A percentile compares a stretch with the other conserved stretches of the same genome.
Conservation (phyloP, 1,140 invertebrate species). For the Drosophila pseudoananassae region DNA sequence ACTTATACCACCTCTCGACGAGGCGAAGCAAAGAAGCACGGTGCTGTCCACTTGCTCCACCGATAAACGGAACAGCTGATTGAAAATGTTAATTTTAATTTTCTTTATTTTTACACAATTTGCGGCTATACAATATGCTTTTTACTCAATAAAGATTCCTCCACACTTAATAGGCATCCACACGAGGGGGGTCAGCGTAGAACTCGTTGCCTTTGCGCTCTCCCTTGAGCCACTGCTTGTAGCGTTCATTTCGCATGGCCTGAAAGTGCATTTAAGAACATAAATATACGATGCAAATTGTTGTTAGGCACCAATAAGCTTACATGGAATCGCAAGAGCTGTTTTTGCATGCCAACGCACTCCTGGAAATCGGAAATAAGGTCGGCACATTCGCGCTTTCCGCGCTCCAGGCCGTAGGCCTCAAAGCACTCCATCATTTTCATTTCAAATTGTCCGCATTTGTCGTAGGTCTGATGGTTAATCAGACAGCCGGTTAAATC, state of each 20-base stretch:
- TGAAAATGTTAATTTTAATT: not conserved
- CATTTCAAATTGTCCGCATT: conserved; percentile 88
- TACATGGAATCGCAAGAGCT: conserved; percentile 86
- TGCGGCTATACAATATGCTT: conserved; percentile 50
- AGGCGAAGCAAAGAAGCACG: too few species aligned
- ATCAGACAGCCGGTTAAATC: conserved; percentile 87
- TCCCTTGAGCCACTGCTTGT: conserved; percentile 85
- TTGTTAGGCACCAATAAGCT: conserved; percentile 13
- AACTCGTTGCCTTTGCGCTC: conserved; percentile 84
- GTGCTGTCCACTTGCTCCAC: not conserved
- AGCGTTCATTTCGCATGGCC: conserved; percentile 86
- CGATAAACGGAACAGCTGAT: not conserved
- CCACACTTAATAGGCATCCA: conserved; percentile 84
- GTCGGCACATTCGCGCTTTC: conserved; percentile 85
- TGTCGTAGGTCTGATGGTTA: conserved; percentile 87
- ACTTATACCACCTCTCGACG: not conserved
- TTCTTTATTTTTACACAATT: conserved; percentile 65
- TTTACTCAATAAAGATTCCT: conserved; percentile 18
- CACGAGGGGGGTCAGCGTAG: conserved; percentile 84
- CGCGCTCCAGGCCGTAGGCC: conserved; percentile 88
- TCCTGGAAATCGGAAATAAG: conserved; percentile 88
- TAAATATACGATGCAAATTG: conserved; percentile 5
- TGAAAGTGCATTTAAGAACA: conserved; percentile 30
- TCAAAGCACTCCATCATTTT: conserved; percentile 89
- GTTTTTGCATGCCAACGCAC: conserved; percentile 86